Evolutionary conservation across 2,888 invertebrate species (phyloP), one percentile per base, ranked within the genome.

Genomic region (Brachylomia viminalis): DNA sequence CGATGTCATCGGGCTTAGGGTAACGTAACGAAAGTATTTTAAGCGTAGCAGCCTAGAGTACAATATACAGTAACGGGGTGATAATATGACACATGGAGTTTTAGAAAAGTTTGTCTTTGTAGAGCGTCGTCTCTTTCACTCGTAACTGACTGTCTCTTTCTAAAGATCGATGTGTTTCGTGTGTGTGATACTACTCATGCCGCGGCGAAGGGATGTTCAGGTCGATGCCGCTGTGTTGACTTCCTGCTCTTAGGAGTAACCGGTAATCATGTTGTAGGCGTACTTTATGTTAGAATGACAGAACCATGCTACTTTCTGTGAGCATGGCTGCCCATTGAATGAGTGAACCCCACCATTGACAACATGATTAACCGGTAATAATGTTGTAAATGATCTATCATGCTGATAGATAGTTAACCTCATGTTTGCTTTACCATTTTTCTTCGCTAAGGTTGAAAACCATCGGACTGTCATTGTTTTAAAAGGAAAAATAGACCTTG

Each of bases 1-100:
- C 76, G 52, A 61, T 76, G 59, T 13, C 59, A 59, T 76, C 76
- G 66, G 76, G 33, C 33, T 76, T 20, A 27, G 8, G 59, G 33
- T 6, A 17, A 76, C 30, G 52, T 17, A 45, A 17, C 30, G 42
- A 58, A 20, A 30, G 33, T 76, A 76, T 33, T 62, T 15, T 77
- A 62, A 45, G 69, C n/a, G 11, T 47, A 54, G 20, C 56, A 17
- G n/a, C 20, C n/a, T 69, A 42, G 20, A 47, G 30, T 45, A 70
- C 15, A 30, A 54, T 67, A 52, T 10, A 54, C 17, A 30, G 52
- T 52, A 20, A 23, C 6, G 15, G 27, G 2, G 2, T 23, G 7
- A 23, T 27, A 2, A 23, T 23, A 65, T 27, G 15, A 6, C 11
- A 38, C 20, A 38, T 49, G 5, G 15, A 49, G 38, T 38, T 65